phyloP scores from a whole-genome alignment of 2,113 vertebrate species.

The Eublepharis macularius region DNA sequence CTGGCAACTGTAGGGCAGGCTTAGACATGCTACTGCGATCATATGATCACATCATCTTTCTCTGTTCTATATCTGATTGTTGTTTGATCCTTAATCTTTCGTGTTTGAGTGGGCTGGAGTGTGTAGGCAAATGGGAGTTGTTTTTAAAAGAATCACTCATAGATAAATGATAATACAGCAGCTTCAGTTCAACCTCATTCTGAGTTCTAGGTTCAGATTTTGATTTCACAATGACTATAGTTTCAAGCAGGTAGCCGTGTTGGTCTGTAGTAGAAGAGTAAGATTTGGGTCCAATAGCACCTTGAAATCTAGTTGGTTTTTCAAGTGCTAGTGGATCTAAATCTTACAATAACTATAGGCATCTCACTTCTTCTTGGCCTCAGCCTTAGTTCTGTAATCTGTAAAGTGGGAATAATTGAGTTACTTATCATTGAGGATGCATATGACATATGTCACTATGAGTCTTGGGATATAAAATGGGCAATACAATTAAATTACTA shows the following conservation, averaged over 20 bases:
- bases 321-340: too few relatives aligned
- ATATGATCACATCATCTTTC: background rate
- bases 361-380: background rate
- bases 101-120: background rate
- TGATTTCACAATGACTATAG: background rate
- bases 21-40: background rate
- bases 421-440: background rate
- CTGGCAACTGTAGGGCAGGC: background rate
- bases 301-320: too few relatives aligned
- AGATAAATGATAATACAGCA: too few relatives aligned
- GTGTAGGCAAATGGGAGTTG: background rate
- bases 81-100: background rate
- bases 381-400: background rate
- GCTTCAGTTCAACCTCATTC: background rate
- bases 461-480: background rate
- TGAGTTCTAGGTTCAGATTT: background rate
- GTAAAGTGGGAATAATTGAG: background rate
- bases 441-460: background rate
- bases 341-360: background rate
- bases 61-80: background rate
- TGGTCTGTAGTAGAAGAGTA: too few relatives aligned
- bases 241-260: too few relatives aligned
- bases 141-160: background rate
- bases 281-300: too few relatives aligned
- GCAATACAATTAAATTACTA: slow-evolving; percentile 21